Conservation (phyloP, 64 coral and sea anemone genomes). For the Catalaphyllia jardinei region DNA sequence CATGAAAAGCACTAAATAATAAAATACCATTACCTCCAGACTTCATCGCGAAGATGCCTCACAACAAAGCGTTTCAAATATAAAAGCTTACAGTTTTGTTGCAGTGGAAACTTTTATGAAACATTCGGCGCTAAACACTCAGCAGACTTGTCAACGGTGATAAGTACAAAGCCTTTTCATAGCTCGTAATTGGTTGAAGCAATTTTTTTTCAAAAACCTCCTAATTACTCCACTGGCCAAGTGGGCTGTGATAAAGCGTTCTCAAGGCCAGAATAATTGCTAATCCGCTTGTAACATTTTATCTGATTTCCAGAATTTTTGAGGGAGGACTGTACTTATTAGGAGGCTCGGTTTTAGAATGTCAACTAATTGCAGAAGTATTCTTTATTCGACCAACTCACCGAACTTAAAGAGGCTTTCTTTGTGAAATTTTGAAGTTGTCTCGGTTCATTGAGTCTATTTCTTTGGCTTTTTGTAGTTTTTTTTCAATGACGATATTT, state of each 20-base stretch:
- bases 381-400: neutral
- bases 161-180: neutral
- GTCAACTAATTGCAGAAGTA: neutral
- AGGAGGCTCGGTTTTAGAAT: neutral
- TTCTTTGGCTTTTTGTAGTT: constrained; percentile 19
- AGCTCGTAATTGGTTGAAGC: neutral
- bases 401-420: neutral
- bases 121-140: neutral
- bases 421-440: neutral
- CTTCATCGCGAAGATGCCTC: neutral
- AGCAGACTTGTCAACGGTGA: neutral
- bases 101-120: neutral
- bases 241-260: constrained; percentile 9
- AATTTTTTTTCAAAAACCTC: neutral
- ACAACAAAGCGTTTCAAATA: neutral
- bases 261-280: neutral
- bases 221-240: neutral
- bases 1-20: neutral
- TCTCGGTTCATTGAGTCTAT: constrained; percentile 1
- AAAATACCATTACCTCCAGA: neutral
- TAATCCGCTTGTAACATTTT: constrained; percentile 1
- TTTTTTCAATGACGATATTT: constrained; percentile 6
- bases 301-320: constrained; percentile 7
- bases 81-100: too few species aligned
- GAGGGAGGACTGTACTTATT: neutral